A percentile compares a stretch with the other conserved stretches of the same genome.
These are phyloP conservation scores for Herpetotheres cachinnans DNA, from an alignment of 2,113 vertebrate species.

Conservation along the genomic window DNA sequence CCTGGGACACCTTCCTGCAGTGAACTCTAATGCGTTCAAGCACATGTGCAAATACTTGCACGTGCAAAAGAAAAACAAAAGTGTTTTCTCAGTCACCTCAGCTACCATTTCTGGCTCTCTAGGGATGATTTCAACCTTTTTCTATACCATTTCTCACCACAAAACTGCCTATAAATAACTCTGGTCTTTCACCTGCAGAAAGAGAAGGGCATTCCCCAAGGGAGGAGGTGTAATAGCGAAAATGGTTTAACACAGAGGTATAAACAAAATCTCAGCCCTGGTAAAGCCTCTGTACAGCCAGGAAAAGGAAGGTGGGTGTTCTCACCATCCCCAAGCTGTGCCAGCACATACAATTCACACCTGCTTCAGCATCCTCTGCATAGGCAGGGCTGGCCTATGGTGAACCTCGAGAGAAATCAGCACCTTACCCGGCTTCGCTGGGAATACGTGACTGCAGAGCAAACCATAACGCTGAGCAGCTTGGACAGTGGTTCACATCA, in stretches of 20 bases:
- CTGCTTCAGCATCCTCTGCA: neutral
- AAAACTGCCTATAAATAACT: neutral
- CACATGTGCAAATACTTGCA: neutral
- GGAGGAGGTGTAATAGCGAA: neutral
- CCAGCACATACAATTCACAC: too few species aligned
- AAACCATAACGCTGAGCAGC: neutral
- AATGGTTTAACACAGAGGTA: neutral
- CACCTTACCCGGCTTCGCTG: fast-evolving
- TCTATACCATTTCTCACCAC: neutral
- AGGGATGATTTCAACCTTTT: neutral
- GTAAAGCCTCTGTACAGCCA: neutral
- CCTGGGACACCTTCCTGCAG: neutral
- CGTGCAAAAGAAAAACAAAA: neutral
- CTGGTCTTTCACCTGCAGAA: neutral
- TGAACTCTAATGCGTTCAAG: fast-evolving
- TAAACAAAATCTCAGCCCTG: neutral
- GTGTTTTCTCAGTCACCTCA: neutral
- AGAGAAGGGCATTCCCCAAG: fast-evolving
- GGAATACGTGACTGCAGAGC: fast-evolving
- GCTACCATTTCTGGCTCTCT: neutral
- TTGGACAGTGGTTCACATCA: neutral
- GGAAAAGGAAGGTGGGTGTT: neutral
- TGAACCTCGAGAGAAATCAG: neutral
- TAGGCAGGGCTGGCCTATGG: neutral
- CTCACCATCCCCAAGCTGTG: neutral